Base-by-base conservation (phyloP, 1,140 invertebrate species). In the Pseudomyrmex pallidus region DNA sequence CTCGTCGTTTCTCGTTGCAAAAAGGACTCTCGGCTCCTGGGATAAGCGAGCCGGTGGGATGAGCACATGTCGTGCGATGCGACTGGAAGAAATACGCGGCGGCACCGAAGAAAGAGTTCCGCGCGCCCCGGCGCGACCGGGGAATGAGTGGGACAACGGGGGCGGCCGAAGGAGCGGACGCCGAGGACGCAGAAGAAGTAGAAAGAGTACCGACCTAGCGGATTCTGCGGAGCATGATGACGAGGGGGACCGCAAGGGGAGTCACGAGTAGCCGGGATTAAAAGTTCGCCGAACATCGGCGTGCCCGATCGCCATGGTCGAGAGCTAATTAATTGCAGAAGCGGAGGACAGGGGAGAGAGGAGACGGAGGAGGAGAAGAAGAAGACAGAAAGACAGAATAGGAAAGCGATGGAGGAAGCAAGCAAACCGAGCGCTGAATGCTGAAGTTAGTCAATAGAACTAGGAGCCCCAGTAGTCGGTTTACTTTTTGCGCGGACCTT, bases 241-340 rank as follows among this genome's bases (percentile, higher is more conserved):
- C 87, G 87, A 70, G 87, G 54, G 50, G 22, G 83, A 35, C 54
- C 48, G 56, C 63, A 84, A 82, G 76, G 76, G 62, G 80, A 91
- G 90, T 91, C 91, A 92, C 91, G 90, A 92, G 84, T 82, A 73
- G 64, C 72, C 70, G 76, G 88, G 91, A 92, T 92, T 92, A 92
- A 93, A 93, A 92, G 90, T 89, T 90, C 80, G 83, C 82, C 87
- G 90, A 91, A 92, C 91, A 92, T 92, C 90, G 90, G 87, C 89
- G 72, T 87, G 87, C 85, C 85, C 90, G 88, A 88, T 88, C 74
- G 87, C 87, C 87, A 85, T 84, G 80, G 87, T 87, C 87, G 84
- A 82, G 91, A 89, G 87, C 91, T 93, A 93, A 93, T 93, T 92
- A 93, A 93, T 92, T 92, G 90, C 91, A 91, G 89, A 89, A 91